Conservation (phyloP, 2,797 vertebrate species). For the Gallinago stenura region DNA sequence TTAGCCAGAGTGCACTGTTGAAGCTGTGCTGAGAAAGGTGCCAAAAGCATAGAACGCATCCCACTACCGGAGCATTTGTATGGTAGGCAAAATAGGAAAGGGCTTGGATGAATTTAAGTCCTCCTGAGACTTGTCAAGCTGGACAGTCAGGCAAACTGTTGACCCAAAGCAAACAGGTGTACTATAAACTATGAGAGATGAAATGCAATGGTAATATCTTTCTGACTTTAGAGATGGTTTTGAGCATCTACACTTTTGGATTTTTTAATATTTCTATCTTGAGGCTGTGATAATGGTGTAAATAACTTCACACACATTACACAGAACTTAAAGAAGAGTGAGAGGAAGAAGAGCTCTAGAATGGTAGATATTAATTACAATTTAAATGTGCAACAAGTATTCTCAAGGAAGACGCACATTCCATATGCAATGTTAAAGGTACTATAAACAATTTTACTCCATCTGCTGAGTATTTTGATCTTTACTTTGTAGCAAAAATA, state of each 20-base stretch:
- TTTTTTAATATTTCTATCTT: neutral
- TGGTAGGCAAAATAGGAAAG: neutral
- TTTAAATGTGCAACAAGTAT: neutral
- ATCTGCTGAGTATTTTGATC: neutral
- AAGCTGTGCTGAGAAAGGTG: neutral
- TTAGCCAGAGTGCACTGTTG: neutral
- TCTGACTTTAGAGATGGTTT: neutral
- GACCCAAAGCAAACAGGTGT: neutral
- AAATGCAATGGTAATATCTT: neutral
- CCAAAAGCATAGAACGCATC: neutral
- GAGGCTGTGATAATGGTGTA: neutral
- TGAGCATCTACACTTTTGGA: neutral
- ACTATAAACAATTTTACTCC: neutral
- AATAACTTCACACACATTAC: neutral
- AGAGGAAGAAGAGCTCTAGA: neutral
- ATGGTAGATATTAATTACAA: neutral
- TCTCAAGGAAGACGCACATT: neutral
- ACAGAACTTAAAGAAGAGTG: neutral
- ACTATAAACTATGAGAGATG: neutral
- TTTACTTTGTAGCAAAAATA: neutral
- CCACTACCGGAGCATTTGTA: accelerated
- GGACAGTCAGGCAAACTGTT: neutral
- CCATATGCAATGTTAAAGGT: neutral
- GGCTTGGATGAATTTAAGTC: neutral
- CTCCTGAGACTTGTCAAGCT: neutral